A percentile compares a stretch with the other conserved stretches of the same genome.
Conservation (phyloP, 1,140 invertebrate genomes). For the Tetranychus urticae region DNA sequence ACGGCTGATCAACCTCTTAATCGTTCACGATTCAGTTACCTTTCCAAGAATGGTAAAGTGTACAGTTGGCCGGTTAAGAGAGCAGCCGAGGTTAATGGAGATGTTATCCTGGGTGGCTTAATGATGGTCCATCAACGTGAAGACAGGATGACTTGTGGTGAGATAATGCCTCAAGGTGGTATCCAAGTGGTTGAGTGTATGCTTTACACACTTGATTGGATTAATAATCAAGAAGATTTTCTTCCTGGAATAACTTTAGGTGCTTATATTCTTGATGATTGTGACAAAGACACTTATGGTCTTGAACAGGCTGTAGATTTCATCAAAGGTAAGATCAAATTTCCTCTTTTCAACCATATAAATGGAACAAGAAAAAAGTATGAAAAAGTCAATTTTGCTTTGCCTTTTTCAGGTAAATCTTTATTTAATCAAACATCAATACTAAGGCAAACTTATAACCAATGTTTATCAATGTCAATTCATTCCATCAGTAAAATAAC, state of each 20-base stretch:
- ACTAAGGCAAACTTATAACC: no score
- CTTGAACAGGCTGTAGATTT: slow-evolving; percentile 88
- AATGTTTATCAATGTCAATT: no score
- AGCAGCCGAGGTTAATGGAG: slow-evolving; percentile 58
- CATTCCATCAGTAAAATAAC: no score
- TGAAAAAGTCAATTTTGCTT: no score
- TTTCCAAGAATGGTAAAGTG: background rate
- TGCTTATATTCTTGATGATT: slow-evolving; percentile 47
- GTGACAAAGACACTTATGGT: slow-evolving; percentile 86
- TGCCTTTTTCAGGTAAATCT: no score
- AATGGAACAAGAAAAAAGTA: no score
- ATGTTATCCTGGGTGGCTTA: slow-evolving; percentile 49
- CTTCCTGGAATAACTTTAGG: slow-evolving; percentile 16
- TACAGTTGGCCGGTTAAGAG: slow-evolving; percentile 43
- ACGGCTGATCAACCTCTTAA: no score
- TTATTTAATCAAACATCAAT: no score
- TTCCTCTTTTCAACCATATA: no score
- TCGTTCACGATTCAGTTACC: no score
- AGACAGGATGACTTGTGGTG: slow-evolving; percentile 55
- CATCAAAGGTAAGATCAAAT: slow-evolving; percentile 56
- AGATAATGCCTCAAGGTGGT: slow-evolving; percentile 80
- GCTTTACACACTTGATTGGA: slow-evolving; percentile 24
- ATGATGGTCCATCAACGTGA: slow-evolving; percentile 86
- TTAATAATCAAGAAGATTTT: slow-evolving; percentile 20
- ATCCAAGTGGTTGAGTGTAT: slow-evolving; percentile 38